These are phyloP conservation scores for Ferdinandea cuprea DNA, from an alignment of 2,888 invertebrate species.

Conservation along the genomic window DNA sequence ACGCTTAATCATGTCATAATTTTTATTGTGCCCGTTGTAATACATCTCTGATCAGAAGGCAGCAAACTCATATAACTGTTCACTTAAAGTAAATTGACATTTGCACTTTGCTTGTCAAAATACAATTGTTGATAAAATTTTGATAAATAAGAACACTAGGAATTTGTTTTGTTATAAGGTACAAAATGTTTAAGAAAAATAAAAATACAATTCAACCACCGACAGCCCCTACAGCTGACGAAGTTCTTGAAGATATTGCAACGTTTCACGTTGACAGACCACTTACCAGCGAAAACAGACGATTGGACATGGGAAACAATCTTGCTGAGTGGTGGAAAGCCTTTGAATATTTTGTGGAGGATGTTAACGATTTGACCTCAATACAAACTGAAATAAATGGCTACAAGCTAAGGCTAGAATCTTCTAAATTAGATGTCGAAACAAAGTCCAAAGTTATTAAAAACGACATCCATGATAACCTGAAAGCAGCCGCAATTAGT, in stretches of 20 bases:
- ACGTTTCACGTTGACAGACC: constrained; percentile 78
- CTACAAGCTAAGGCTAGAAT: constrained; percentile 78
- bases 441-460: constrained; percentile 77
- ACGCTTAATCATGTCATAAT: too few relatives aligned
- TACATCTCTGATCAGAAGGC: background rate
- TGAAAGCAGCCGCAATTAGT: constrained; percentile 34
- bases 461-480: constrained; percentile 77
- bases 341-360: constrained; percentile 81
- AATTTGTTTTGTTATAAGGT: background rate
- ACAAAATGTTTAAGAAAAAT: constrained; percentile 75
- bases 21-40: too few relatives aligned
- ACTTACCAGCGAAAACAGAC: constrained; percentile 49
- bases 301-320: constrained; percentile 50
- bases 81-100: background rate
- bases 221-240: constrained; percentile 78
- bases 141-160: background rate
- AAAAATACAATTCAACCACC: constrained; percentile 77
- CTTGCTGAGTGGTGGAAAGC: constrained; percentile 80
- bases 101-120: background rate
- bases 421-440: constrained; percentile 78
- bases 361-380: constrained; percentile 78
- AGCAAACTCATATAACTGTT: background rate
- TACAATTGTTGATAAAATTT: too few relatives aligned
- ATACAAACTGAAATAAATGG: constrained; percentile 77
- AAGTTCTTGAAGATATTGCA: constrained; percentile 80